Base-by-base conservation (phyloP, 2,888 invertebrate species). In the Ectobius pallidus region DNA sequence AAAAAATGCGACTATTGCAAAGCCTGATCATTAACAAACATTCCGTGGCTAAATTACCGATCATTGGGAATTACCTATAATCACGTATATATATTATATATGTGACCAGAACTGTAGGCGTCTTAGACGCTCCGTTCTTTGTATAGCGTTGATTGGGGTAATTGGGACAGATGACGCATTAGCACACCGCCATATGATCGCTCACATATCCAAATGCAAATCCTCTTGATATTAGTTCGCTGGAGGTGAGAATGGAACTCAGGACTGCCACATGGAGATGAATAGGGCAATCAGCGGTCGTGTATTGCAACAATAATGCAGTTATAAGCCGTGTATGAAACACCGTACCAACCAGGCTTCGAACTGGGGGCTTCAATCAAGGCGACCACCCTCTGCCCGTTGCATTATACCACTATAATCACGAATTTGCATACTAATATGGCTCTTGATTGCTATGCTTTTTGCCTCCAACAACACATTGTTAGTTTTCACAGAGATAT, bases 241-340 rank as follows among this genome's bases (percentile, higher is more conserved):
- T n/a, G n/a, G n/a, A n/a, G 46, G 18, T n/a, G 58, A 25, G 32
- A 30, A 3, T 58, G n/a, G 58, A 58, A 55, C 16, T n/a, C 30
- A n/a, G 32, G 11, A 25, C 58, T 0, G 3, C 11, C 16, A 25
- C 3, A 30, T 16, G 58, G 58, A n/a, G 58, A 58, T 58, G 58
- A 58, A 58, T 30, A 46, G 58, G 16, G 30, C 9, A 58, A 58
- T 58, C 58, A 58, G 30, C 30, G 30, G n/a, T 32, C 30, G 0
- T n/a, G n/a, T 7, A 30, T 58, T 27, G 30, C 3, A 30, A 27
- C 25, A n/a, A 7, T n/a, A 30, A 1, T 30, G 58, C n/a, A 30
- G 16, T 58, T 58, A 58, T 58, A 58, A 27, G 58, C 30, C 27
- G n/a, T n/a, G n/a, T 27, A 55, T 55, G 25, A 55, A 55, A 25